Evolutionary conservation across 2,888 invertebrate species (phyloP), one percentile per base, ranked within the genome.

Genomic region (Drosophila neutralis): DNA sequence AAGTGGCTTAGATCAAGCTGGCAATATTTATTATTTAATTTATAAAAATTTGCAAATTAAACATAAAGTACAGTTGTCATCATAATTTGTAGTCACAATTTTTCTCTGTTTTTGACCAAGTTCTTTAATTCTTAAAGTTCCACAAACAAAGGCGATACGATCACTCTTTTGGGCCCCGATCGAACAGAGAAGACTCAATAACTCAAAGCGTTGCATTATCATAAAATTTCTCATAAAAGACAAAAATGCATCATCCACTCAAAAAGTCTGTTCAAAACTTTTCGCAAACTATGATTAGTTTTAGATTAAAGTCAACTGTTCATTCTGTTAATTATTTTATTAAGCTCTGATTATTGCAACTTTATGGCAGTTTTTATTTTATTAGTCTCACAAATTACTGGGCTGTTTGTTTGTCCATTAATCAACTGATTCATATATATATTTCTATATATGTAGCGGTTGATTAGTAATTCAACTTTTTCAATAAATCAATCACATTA

Each of bases 1-100:
- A 67, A 64, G 49, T 63, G 42, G n/a, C 51, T 54, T 59, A 27
- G 66, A 36, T 36, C n/a, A 57, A 58, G 48, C 53, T 62, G 36
- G 11, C 10, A 13, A 11, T 24, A 33, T 33, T 33, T 33, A 33
- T 33, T 33, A 33, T 33, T 33, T 33, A 11, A 33, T 33, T 33
- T 33, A 11, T 10, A 10, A 2, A 31, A 10, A 31, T 31, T 0
- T 31, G 0, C 10, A 31, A 31, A 10, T 31, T 31, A 33, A 33
- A 11, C 24, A 15, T 11, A n/a, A 38, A 56, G 5, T 56, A 38
- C 29, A 15, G 38, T 21, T 21, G 49, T 10, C 48, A 15, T 24
- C 48, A 15, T 48, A 24, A 24, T 48, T 21, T 13, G 6, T 11
- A 42, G 21, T 21, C 48, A 2, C 15, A 15, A 15, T 7, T 27